phyloP scores from a whole-genome alignment of 2,888 invertebrate species.

The Pristionchus mayeri region DNA sequence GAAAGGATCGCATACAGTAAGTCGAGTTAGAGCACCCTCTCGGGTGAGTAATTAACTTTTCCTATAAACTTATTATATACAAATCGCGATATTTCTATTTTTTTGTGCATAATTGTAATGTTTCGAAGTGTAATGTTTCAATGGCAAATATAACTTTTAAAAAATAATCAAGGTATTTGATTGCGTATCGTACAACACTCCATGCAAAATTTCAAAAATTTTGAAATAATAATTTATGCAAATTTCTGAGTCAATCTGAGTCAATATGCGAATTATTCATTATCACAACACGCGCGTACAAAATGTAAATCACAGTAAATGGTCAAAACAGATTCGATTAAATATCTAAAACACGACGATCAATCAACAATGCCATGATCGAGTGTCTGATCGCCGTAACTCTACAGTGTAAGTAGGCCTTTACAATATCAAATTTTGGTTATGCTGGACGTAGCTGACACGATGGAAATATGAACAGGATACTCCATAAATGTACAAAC shows the following conservation, averaged over 20 bases:
- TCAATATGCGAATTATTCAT: not conserved
- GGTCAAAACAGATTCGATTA: not conserved
- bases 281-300: slow-evolving; percentile 18
- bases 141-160: too few relatives aligned
- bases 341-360: not conserved
- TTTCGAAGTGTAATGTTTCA: not conserved
- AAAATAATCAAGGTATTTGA: not conserved
- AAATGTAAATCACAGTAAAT: not conserved
- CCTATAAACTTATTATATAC: not conserved
- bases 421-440: not conserved
- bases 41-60: too few relatives aligned
- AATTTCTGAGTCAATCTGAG: not conserved
- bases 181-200: not conserved
- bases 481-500: slow-evolving; percentile 21
- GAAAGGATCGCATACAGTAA: too few relatives aligned
- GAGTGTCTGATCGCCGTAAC: not conserved
- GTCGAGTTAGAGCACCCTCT: too few relatives aligned
- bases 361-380: not conserved
- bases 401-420: not conserved
- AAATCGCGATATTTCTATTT: not conserved
- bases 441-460: slow-evolving; percentile 11
- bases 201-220: not conserved
- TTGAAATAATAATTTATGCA: slow-evolving; percentile 16
- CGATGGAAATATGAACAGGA: not conserved
- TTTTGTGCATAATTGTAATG: not conserved